These are phyloP conservation scores for Bambusicola thoracicus DNA, from an alignment of 2,113 vertebrate species.

Conservation along the genomic window DNA sequence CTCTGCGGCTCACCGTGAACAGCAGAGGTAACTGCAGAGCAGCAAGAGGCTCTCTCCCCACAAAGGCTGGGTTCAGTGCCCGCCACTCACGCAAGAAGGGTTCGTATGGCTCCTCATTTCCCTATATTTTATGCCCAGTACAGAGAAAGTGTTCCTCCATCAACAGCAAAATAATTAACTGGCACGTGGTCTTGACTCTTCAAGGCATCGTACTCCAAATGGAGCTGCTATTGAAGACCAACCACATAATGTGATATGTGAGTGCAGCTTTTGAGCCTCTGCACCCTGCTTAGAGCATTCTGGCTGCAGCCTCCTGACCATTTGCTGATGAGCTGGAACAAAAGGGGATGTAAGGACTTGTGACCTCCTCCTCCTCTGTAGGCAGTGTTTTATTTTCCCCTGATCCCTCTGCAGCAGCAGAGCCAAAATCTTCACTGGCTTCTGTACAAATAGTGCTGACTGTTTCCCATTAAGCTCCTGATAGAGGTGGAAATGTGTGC, in stretches of 20 bases:
- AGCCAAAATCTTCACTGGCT: not conserved
- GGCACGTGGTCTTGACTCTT: not conserved
- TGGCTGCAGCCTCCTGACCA: not conserved
- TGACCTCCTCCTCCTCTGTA: not conserved
- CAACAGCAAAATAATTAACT: not conserved
- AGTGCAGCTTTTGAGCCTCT: not conserved
- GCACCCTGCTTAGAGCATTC: not conserved
- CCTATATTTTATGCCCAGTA: not conserved
- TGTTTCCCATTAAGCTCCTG: rapidly evolving
- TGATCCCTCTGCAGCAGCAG: not conserved
- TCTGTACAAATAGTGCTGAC: rapidly evolving
- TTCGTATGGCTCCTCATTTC: not conserved
- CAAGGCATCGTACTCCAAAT: rapidly evolving
- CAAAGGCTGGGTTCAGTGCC: too few species aligned
- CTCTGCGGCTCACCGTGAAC: not conserved
- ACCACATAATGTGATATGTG: rapidly evolving
- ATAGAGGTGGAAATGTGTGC: not conserved
- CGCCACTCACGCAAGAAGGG: too few species aligned
- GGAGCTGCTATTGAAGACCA: not conserved
- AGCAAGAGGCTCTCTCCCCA: too few species aligned
- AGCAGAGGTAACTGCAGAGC: not conserved
- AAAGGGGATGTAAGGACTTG: not conserved
- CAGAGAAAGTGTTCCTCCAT: not conserved
- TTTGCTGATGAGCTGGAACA: not conserved
- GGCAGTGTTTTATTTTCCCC: not conserved